These are phyloP conservation scores for Bellardia bayeri DNA, from an alignment of 2,888 invertebrate genomes.

Conservation along the genomic window DNA sequence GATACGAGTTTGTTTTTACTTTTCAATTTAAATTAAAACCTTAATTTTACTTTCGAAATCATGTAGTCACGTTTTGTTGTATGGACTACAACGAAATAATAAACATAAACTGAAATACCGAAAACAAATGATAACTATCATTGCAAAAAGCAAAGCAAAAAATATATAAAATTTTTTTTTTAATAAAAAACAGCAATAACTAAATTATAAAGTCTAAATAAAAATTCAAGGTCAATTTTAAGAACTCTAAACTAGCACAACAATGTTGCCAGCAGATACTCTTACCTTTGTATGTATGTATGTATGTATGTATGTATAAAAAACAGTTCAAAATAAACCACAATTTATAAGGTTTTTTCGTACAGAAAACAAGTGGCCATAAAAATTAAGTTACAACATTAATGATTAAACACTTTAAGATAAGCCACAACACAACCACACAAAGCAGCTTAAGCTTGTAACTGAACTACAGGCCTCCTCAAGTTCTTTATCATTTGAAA, in stretches of 20 bases:
- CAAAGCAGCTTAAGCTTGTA: too few relatives aligned
- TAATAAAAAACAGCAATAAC: slow-evolving; percentile 1
- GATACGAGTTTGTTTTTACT: slow-evolving; percentile 18
- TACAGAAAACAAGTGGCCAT: slow-evolving; percentile 30
- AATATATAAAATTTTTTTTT: neutral
- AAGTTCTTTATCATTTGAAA: too few relatives aligned
- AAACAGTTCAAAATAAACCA: neutral
- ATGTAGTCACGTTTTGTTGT: slow-evolving; percentile 58
- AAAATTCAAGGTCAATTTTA: slow-evolving; percentile 56
- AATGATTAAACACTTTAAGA: slow-evolving; percentile 44
- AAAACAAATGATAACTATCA: slow-evolving; percentile 58
- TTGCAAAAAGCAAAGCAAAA: slow-evolving; percentile 32
- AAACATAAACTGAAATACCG: slow-evolving; percentile 46
- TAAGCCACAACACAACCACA: neutral
- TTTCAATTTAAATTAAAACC: slow-evolving; percentile 56
- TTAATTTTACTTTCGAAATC: slow-evolving; percentile 59
- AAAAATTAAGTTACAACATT: slow-evolving; percentile 55
- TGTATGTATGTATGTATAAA: too few relatives aligned
- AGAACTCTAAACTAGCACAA: slow-evolving; percentile 44
- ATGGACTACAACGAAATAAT: slow-evolving; percentile 58
- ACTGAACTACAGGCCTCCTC: too few relatives aligned
- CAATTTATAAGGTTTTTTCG: neutral
- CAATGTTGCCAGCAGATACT: slow-evolving; percentile 33
- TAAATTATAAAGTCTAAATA: slow-evolving; percentile 48
- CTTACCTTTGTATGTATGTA: neutral